Percentiles rank a stretch among this genome's conserved stretches.
Evolutionary conservation across 1,140 invertebrate species (phyloP).

Genomic region (Probaryconus sp.): DNA sequence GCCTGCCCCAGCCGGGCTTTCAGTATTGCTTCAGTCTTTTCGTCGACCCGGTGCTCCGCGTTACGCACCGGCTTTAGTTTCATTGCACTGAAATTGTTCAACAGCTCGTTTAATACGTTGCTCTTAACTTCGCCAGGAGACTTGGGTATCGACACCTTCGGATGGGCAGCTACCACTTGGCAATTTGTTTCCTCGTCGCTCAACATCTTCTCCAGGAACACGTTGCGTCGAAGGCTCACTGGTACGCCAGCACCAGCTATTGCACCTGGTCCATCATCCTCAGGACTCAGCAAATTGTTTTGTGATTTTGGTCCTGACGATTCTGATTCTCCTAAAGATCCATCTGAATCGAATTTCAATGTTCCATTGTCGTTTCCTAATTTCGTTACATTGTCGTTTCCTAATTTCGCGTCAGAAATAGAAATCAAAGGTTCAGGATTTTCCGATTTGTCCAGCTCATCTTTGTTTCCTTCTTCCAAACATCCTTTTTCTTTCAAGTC

Average conservation of each 20-base stretch:
- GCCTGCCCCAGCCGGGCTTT: neutral
- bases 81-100: conserved; percentile 71
- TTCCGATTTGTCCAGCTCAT: no score
- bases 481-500: no score
- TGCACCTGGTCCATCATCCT: no score
- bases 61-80: conserved; percentile 66
- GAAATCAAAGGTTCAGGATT: no score
- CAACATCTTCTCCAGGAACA: conserved; percentile 70
- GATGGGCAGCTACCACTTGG: conserved; percentile 55
- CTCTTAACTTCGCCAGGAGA: conserved; percentile 64
- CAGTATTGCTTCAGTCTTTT: conserved; percentile 69
- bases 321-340: no score
- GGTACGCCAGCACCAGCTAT: conserved; percentile 10
- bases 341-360: no score
- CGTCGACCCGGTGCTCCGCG: conserved; percentile 37
- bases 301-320: no score
- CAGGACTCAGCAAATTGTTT: no score
- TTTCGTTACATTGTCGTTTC: no score
- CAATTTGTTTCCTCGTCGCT: conserved; percentile 46
- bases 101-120: conserved; percentile 71
- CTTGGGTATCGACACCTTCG: conserved; percentile 27
- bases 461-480: no score
- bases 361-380: no score
- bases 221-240: conserved; percentile 51
- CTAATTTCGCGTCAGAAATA: no score